Percentiles rank a stretch among this genome's conserved stretches.
phyloP scores from a whole-genome alignment of 1,140 invertebrate species.

The Drosophila lini region DNA sequence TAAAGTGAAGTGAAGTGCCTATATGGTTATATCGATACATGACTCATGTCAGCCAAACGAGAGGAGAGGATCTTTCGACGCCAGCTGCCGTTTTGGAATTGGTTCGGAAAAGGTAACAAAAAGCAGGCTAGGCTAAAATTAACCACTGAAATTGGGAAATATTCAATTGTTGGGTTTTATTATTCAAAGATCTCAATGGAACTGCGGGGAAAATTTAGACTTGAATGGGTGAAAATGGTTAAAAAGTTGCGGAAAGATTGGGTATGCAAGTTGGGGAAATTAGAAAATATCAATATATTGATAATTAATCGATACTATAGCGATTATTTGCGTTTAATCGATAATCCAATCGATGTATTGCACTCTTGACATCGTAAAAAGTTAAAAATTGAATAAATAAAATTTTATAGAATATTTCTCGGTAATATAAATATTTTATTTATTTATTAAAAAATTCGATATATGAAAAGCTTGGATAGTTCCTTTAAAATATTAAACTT shows the following conservation, averaged over 20 bases:
- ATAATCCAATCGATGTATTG: too few relatives aligned
- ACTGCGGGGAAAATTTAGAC: not conserved
- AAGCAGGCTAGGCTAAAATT: constrained; percentile 31
- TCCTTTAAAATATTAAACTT: too few relatives aligned
- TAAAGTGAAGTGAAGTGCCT: constrained; percentile 45
- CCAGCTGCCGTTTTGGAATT: constrained; percentile 23
- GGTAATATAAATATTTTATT: too few relatives aligned
- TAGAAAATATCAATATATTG: not conserved
- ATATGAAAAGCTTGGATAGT: too few relatives aligned
- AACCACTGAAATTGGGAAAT: constrained; percentile 18
- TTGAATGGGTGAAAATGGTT: not conserved
- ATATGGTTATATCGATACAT: constrained; percentile 53
- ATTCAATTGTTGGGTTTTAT: constrained; percentile 12
- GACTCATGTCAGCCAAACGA: constrained; percentile 48
- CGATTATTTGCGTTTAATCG: too few relatives aligned
- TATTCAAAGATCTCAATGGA: not conserved
- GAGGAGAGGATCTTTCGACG: constrained; percentile 35
- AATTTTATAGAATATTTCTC: too few relatives aligned
- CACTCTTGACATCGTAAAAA: too few relatives aligned
- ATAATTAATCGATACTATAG: too few relatives aligned
- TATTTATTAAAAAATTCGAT: too few relatives aligned
- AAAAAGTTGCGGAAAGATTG: not conserved
- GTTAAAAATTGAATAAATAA: too few relatives aligned
- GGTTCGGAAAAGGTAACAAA: constrained; percentile 18
- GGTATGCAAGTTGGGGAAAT: too few relatives aligned